Base-by-base conservation (phyloP, 2,113 vertebrate genomes). In the Heterotis niloticus region DNA sequence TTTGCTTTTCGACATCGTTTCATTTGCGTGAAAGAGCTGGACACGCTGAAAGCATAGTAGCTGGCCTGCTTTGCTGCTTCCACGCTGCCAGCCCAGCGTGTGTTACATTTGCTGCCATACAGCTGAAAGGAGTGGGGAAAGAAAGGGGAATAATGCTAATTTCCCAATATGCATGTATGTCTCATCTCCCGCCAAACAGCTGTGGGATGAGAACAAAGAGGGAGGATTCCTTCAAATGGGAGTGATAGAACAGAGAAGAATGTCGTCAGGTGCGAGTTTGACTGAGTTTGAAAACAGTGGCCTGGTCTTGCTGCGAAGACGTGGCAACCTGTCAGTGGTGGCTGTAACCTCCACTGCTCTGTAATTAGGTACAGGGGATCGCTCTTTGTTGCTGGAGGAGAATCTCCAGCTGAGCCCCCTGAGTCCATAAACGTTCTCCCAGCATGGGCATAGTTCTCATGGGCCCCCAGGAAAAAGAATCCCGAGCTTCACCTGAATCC, bases 141-240 rank as follows among this genome's bases (percentile, higher is more conserved):
- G 7, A 9, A 64, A 52, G 64, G n/a, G 10, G 51, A 16, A 44
- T 44, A 17, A 73, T 20, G 44, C 44, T 34, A 24, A 7, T 20
- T 26, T 64, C 54, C 16, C 23, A 54, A 16, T 1, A 44, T 60
- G 62, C 26, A 56, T 66, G 75, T 76, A 1, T 74, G 24, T 57
- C 10, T 74, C 54, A 74, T 74, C 54, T 62, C 60, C 60, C 52
- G 72, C 54, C 56, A 28, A 54, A 23, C 71, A 77, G 76, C 56
- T 81, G 76, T 74, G 34, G 34, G 64, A 29, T 20, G 29, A 73
- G 62, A 81, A 62, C 20, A 23, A 24, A 14, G n/a, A 78, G 76
- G 26, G 54, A 75, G 51, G 64, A 79, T 76, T 82, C 51, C 52
- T 79, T 65, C 73, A 80, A 81, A 85, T 82, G 79, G 64, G 76